These are phyloP conservation scores for Anhinga rufa DNA, from an alignment of 2,113 vertebrate genomes.

Conservation along the genomic window DNA sequence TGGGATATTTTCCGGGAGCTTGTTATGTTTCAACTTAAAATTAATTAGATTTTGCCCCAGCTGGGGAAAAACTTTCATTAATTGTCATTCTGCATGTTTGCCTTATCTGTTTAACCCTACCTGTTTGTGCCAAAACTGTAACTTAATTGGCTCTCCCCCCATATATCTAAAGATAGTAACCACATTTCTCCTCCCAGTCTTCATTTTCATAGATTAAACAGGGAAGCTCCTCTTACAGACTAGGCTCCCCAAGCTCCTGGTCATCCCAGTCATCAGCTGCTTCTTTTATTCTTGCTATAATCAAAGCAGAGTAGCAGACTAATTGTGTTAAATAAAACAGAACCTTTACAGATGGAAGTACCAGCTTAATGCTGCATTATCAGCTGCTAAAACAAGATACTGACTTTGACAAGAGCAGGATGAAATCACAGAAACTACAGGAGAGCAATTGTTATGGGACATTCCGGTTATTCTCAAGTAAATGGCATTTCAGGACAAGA, in stretches of 20 bases:
- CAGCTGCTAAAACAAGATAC: background rate
- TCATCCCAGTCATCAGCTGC: background rate
- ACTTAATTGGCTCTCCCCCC: background rate
- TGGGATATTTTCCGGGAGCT: background rate
- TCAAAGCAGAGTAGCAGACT: background rate
- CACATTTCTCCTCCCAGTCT: background rate
- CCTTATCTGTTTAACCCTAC: background rate
- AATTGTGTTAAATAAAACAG: background rate
- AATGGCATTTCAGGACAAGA: background rate
- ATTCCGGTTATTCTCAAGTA: background rate
- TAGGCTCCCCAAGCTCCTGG: background rate
- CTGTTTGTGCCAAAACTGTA: background rate
- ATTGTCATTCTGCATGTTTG: background rate
- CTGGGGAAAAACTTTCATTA: background rate
- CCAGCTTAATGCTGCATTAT: background rate
- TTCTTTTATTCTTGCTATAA: background rate
- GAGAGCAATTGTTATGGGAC: background rate
- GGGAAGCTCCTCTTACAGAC: background rate
- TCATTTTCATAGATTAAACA: background rate
- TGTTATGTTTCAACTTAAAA: background rate
- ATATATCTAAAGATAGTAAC: background rate
- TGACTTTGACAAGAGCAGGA: background rate
- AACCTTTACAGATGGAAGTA: background rate
- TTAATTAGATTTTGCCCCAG: background rate
- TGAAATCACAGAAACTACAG: background rate